Base-by-base conservation (phyloP, 1,140 invertebrate species). In the Ericerus pela region DNA sequence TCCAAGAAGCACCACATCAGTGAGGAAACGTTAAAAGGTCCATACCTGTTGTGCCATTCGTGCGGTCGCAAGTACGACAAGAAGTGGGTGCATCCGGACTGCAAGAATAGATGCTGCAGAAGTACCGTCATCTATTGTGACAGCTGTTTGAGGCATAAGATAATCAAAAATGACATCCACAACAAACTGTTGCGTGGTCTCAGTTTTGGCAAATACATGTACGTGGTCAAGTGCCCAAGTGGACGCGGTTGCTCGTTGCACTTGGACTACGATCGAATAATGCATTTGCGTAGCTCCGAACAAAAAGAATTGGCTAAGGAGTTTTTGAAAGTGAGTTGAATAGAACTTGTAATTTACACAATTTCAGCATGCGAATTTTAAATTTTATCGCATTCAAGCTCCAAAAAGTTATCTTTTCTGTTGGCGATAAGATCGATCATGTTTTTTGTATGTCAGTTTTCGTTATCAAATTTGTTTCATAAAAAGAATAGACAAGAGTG, bases 241-340 rank as follows among this genome's bases (percentile, higher is more conserved):
- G 41, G 41, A 10, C 20, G 41, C 10, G 41, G 41, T 24, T 24
- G 22, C 2, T 47, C 41, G 41, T 22, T 47, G 16, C 41, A 47
- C 26, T 24, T 47, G 41, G 41, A 47, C 26, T 47, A 47, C 41
- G 41, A 47, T 24, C 22, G 20, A 47, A 47, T 47, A 8, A 47
- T 47, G 41, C 16, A 47, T 24, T 24, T 47, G 3, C 22, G 20
- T 10, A 10, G 11, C 22, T 18, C 22, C 11, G 41, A 47, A 24
- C 41, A 47, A 16, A 3, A 22, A 47, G 22, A 14, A 10, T 12
- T 47, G 2, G 41, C 41, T 20, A 47, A 47, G 14, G 41, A 47
- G 20, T 47, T 47, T 47, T 24, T 47, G 12, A 47, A 47, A 24
- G 41, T 47, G 12, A n/a, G n/a, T n/a, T n/a, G n/a, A n/a, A n/a